Evolutionary conservation across 1,140 invertebrate species (phyloP).

Genomic region (Anthonomus grandis): DNA sequence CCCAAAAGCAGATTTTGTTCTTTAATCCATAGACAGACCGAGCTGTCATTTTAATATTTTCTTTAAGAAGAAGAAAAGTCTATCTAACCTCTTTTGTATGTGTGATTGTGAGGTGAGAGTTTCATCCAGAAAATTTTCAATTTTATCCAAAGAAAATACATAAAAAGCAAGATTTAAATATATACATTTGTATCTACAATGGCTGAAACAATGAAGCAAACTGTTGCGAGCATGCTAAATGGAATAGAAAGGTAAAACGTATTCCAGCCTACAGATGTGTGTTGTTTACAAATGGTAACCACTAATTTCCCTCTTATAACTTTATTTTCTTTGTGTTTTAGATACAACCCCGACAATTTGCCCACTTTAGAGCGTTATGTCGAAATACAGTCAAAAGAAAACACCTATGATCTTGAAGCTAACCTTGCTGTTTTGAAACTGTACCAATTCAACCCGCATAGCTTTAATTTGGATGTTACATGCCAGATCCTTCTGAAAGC

Average conservation of each 20-base stretch:
- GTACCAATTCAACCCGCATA: slow-evolving; percentile 93
- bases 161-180: too few relatives aligned
- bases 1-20: too few relatives aligned
- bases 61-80: too few relatives aligned
- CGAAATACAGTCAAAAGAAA: slow-evolving; percentile 87
- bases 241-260: slow-evolving; percentile 71
- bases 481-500: slow-evolving; percentile 88
- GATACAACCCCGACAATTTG: slow-evolving; percentile 94
- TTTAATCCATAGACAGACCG: too few relatives aligned
- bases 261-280: slow-evolving; percentile 9
- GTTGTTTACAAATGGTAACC: slow-evolving; percentile 9
- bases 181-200: slow-evolving; percentile 47
- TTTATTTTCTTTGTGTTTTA: slow-evolving; percentile 51
- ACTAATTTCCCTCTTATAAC: too few relatives aligned
- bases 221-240: slow-evolving; percentile 68
- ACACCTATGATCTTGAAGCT: slow-evolving; percentile 93
- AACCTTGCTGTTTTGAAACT: slow-evolving; percentile 89
- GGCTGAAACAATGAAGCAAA: slow-evolving; percentile 74
- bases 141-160: too few relatives aligned
- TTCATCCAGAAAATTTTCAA: too few relatives aligned
- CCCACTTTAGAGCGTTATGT: slow-evolving; percentile 88
- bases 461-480: slow-evolving; percentile 79
- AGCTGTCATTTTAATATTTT: too few relatives aligned
- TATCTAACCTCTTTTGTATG: too few relatives aligned
- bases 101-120: too few relatives aligned